Percentiles rank a stretch among this genome's conserved stretches.
These are phyloP conservation scores for Athalia cordata DNA, from an alignment of 2,888 invertebrate genomes.

Conservation along the genomic window DNA sequence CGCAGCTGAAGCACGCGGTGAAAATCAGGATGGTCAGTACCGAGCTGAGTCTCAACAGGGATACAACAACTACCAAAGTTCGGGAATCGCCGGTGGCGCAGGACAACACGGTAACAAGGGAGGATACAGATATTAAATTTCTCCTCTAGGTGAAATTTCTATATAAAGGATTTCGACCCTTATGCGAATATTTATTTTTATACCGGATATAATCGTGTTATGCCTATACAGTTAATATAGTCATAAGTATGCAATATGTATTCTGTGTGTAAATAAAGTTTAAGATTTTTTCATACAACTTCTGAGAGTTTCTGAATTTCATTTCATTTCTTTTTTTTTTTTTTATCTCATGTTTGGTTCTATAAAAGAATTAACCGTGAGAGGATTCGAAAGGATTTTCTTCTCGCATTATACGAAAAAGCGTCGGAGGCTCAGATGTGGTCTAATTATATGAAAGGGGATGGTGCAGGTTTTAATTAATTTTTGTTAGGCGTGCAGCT, in stretches of 20 bases:
- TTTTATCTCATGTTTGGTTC: not conserved
- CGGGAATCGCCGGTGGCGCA: not conserved
- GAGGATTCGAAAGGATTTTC: no score
- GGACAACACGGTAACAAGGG: not conserved
- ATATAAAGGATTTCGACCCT: constrained; percentile 15
- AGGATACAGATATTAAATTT: constrained; percentile 37
- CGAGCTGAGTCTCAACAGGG: constrained; percentile 36
- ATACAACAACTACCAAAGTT: constrained; percentile 43
- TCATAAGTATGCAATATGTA: constrained; percentile 8
- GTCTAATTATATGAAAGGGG: not conserved
- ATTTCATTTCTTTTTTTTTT: not conserved
- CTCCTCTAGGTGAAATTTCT: not conserved
- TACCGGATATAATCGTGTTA: not conserved
- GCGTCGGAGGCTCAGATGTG: not conserved
- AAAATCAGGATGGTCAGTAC: constrained; percentile 47
- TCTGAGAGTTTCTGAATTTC: not conserved
- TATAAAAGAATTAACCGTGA: no score
- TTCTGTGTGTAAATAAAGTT: constrained; percentile 36
- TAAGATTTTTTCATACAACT: constrained; percentile 23
- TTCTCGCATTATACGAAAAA: no score
- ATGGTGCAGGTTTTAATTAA: not conserved
- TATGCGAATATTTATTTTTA: not conserved
- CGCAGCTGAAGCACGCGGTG: constrained; percentile 45
- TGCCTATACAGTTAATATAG: not conserved
- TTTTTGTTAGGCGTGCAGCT: no score